Conservation (phyloP, 2,888 invertebrate species). For the Amiota minor region DNA sequence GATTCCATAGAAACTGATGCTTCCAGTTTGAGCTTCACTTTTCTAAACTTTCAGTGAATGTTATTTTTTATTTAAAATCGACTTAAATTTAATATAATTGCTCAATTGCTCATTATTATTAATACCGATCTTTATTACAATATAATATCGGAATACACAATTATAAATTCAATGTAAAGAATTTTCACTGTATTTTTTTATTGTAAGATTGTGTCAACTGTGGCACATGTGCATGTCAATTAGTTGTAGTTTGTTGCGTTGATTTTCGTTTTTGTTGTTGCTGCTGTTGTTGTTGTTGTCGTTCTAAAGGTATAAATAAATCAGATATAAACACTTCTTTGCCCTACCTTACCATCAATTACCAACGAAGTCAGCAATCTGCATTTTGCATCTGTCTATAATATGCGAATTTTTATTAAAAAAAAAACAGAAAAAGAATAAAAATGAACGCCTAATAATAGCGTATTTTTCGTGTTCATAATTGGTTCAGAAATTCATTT, state of each 20-base stretch:
- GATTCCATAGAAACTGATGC: no score
- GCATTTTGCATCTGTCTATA: conserved; percentile 6
- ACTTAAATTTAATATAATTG: no score
- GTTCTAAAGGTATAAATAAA: conserved; percentile 11
- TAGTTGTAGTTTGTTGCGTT: conserved; percentile 43
- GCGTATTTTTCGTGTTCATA: conserved; percentile 19
- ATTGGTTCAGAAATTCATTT: conserved; percentile 14
- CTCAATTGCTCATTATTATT: no score
- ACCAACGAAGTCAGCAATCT: background rate
- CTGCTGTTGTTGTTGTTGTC: conserved; percentile 12
- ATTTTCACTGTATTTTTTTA: background rate
- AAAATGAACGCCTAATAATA: background rate
- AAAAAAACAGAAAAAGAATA: no score
- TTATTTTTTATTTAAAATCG: no score
- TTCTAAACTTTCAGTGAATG: no score
- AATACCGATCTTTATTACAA: no score
- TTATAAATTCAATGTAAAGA: no score
- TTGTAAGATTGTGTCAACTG: background rate
- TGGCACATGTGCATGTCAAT: conserved; percentile 63
- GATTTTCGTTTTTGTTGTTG: conserved; percentile 14
- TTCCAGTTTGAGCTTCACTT: no score
- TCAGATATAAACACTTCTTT: conserved; percentile 14
- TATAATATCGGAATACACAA: no score
- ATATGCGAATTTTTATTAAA: conserved; percentile 3
- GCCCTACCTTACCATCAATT: background rate